Evolutionary conservation across 1,140 invertebrate genomes (phyloP), one percentile per base, ranked within the genome.

Genomic region (Pectinophora gossypiella): DNA sequence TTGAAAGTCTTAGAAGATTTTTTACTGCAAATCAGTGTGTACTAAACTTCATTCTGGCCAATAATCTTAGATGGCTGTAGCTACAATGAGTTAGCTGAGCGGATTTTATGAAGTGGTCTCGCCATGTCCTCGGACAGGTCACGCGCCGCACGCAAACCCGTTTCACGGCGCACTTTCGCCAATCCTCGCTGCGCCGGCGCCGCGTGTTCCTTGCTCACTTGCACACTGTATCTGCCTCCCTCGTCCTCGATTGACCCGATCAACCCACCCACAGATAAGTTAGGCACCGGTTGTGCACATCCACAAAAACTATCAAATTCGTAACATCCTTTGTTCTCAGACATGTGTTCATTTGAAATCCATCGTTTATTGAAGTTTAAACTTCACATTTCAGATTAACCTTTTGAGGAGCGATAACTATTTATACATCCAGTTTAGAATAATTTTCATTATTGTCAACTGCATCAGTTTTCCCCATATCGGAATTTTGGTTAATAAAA

Each of bases 111-210:
- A 60, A 71, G 65, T 71, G 63, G 63, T 68, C 57, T 61, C 49
- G 48, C 19, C 71, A 50, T 81, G 81, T 82, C 81, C 81, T 82
- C 78, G 73, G 68, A 71, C 78, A 61, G 80, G 83, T 84, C 80
- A 84, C 80, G 78, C 78, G 72, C 68, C 61, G 61, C 56, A 64
- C 68, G 66, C 72, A 82, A 86, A 86, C 83, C 63, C 68, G 80
- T 84, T 86, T 62, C 64, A 60, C 67, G 51, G 75, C 75, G 75
- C 69, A 86, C 83, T 86, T 86, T 86, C 80, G 81, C 83, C 80
- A 70, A 49, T 66, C 74, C 63, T 64, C 68, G 68, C 48, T 55
- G 68, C 75, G 63, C 64, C 68, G 66, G 70, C 53, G 22, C 56
- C 52, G 56, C 43, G 51, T 69, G 59, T 68, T 60, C 60, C 64